A percentile compares a stretch with the other conserved stretches of the same genome.
These are phyloP conservation scores for Pyrgilauda ruficollis DNA, from an alignment of 2,113 vertebrate species.

Conservation along the genomic window DNA sequence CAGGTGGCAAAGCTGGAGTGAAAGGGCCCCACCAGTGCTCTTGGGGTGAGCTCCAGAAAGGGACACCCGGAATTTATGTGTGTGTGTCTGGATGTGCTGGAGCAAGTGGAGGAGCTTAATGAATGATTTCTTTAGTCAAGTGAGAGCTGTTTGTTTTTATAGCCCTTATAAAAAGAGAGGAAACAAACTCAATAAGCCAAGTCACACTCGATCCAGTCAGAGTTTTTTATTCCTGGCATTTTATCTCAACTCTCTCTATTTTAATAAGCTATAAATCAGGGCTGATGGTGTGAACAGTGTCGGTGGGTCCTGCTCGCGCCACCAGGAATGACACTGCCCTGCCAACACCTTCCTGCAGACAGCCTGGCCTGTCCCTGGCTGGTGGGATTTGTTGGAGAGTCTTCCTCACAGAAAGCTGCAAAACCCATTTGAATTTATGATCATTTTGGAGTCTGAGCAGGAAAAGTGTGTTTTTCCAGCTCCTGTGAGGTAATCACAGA, in stretches of 20 bases:
- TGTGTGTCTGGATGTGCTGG: neutral
- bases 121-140: conserved; percentile 50
- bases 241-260: conserved; percentile 29
- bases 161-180: conserved; percentile 56
- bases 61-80: neutral
- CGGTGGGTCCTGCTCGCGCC: neutral
- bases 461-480: conserved; percentile 33
- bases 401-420: conserved; percentile 35
- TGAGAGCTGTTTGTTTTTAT: conserved; percentile 60
- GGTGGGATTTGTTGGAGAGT: neutral
- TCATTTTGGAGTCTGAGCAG: conserved; percentile 18
- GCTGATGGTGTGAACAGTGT: conserved; percentile 16
- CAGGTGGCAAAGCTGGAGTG: neutral
- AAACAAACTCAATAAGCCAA: conserved; percentile 64
- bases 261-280: conserved; percentile 52
- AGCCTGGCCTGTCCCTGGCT: neutral
- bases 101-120: conserved; percentile 22
- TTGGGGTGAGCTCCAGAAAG: neutral
- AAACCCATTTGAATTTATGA: conserved; percentile 29
- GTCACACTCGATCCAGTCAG: conserved; percentile 31
- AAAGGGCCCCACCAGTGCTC: rapidly evolving
- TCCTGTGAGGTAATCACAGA: conserved; percentile 32
- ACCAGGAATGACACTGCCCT: neutral
- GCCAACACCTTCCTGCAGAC: conserved; percentile 19
- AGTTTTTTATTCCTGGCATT: conserved; percentile 58